Conservation (phyloP, 2,113 vertebrate genomes). For the Crotalus helleri region DNA sequence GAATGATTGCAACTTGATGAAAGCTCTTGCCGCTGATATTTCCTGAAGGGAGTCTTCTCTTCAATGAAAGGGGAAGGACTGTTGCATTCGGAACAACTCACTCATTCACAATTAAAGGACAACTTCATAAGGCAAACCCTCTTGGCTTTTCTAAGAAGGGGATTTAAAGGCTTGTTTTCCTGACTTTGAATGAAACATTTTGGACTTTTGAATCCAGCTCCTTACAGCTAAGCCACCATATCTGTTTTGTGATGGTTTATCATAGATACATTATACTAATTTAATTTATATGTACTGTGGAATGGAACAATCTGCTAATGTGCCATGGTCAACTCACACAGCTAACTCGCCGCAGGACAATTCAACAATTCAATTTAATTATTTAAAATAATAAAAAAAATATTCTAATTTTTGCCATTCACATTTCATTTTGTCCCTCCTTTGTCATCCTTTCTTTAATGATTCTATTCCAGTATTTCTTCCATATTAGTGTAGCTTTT, state of each 20-base stretch:
- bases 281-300: background rate
- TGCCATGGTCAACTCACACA: background rate
- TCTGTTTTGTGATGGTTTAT: background rate
- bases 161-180: background rate
- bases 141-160: background rate
- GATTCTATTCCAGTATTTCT: background rate
- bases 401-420: background rate
- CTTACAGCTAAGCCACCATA: background rate
- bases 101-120: background rate
- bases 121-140: background rate
- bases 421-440: background rate
- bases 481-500: background rate
- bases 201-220: background rate
- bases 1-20: background rate
- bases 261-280: background rate
- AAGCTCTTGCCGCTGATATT: background rate
- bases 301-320: background rate
- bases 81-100: background rate
- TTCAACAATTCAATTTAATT: background rate
- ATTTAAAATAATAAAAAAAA: background rate
- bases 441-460: background rate
- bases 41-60: background rate
- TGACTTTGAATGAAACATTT: background rate
- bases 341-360: background rate
- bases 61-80: background rate